Conservation (phyloP, 2,797 vertebrate species). For the Apogon talboti region DNA sequence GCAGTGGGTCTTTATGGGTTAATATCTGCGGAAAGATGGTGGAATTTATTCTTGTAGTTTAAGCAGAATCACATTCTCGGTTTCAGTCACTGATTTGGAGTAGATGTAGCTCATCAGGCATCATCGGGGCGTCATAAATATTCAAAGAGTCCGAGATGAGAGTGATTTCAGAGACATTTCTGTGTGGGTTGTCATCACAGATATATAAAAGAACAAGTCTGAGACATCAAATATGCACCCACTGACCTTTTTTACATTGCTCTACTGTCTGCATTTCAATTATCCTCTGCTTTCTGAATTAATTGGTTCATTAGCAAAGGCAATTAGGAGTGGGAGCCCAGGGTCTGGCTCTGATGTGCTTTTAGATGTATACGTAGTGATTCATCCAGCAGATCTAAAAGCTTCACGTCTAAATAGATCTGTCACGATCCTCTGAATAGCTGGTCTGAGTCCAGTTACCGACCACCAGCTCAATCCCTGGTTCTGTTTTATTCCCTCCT, state of each 20-base stretch:
- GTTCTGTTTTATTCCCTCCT: not conserved
- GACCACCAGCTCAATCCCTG: not conserved
- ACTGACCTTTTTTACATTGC: slow-evolving; percentile 57
- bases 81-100: slow-evolving; percentile 31
- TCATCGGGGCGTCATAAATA: slow-evolving; percentile 59
- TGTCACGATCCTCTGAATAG: slow-evolving; percentile 16
- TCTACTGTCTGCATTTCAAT: slow-evolving; percentile 62
- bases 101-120: slow-evolving; percentile 37
- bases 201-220: slow-evolving; percentile 32
- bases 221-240: slow-evolving; percentile 53
- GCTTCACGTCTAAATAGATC: slow-evolving; percentile 29
- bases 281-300: slow-evolving; percentile 67
- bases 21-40: not conserved
- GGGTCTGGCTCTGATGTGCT: slow-evolving; percentile 54
- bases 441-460: slow-evolving; percentile 9
- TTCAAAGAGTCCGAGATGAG: slow-evolving; percentile 59
- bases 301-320: slow-evolving; percentile 71
- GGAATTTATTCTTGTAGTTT: slow-evolving; percentile 6
- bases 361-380: slow-evolving; percentile 49
- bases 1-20: no score
- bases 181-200: slow-evolving; percentile 34
- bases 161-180: slow-evolving; percentile 50
- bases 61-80: slow-evolving; percentile 14
- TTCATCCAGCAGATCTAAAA: slow-evolving; percentile 52
- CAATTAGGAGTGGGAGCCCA: slow-evolving; percentile 50